phyloP scores from a whole-genome alignment of 2,113 vertebrate genomes.

The Strigops habroptila region DNA sequence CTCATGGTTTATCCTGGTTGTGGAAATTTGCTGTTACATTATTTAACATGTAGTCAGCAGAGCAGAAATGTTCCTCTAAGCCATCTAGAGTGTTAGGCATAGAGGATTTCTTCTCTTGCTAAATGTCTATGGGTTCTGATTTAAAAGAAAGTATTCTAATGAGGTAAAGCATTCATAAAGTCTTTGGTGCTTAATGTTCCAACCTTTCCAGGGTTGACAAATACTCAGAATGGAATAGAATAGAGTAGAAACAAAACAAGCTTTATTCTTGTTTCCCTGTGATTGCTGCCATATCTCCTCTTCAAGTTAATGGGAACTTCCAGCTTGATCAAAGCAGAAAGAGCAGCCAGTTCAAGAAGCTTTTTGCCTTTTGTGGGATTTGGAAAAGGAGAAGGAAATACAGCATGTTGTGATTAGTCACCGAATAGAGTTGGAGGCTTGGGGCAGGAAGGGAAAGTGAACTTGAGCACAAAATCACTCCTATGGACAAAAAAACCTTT shows the following conservation, averaged over 20 bases:
- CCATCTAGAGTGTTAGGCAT: rapidly evolving
- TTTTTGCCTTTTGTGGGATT: not conserved
- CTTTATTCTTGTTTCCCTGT: rapidly evolving
- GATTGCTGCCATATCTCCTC: not conserved
- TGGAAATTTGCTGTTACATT: rapidly evolving
- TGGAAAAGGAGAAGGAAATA: not conserved
- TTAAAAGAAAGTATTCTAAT: not conserved
- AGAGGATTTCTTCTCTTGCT: not conserved
- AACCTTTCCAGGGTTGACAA: not conserved
- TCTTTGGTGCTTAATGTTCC: not conserved
- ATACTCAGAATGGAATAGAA: not conserved
- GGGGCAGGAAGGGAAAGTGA: not conserved
- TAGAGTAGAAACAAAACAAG: not conserved
- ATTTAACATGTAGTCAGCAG: not conserved
- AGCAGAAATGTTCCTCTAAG: not conserved
- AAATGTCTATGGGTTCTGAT: not conserved
- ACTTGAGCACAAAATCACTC: not conserved
- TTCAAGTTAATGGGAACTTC: not conserved
- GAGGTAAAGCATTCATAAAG: not conserved
- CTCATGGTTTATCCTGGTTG: not conserved
- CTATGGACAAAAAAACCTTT: rapidly evolving
- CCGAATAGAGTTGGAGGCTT: not conserved
- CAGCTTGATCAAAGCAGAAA: not conserved
- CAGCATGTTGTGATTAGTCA: not conserved
- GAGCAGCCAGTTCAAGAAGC: not conserved